phyloP scores from a whole-genome alignment of 2,888 invertebrate genomes.

The Aspidapion aeneum region DNA sequence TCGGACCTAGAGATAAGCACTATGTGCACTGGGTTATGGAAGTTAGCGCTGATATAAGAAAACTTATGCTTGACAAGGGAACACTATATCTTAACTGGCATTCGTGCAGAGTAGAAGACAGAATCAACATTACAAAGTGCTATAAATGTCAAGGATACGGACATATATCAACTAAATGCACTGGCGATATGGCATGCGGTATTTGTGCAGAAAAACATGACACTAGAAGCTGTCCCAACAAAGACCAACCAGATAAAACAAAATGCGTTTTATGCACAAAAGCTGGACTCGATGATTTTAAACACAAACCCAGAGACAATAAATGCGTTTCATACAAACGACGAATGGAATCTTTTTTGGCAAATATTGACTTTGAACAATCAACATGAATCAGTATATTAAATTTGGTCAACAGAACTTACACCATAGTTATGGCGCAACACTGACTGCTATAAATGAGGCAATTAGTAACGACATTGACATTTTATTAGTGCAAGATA shows the following conservation, averaged over 20 bases:
- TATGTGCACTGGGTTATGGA: constrained; percentile 11
- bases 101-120: constrained; percentile 11
- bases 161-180: constrained; percentile 7
- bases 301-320: constrained; percentile 6
- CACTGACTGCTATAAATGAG: background rate
- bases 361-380: constrained; percentile 5
- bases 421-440: background rate
- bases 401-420: background rate
- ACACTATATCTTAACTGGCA: constrained; percentile 8
- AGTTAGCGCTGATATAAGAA: constrained; percentile 4
- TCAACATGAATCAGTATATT: background rate
- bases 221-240: constrained; percentile 1
- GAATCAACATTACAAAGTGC: background rate
- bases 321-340: background rate
- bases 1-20: constrained; percentile 10
- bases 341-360: background rate
- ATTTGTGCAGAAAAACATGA: constrained; percentile 6
- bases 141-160: constrained; percentile 10
- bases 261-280: constrained; percentile 1
- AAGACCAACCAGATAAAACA: background rate
- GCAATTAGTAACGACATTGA: background rate
- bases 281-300: constrained; percentile 1
- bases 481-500: background rate
- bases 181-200: background rate
- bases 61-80: background rate